A percentile compares a stretch with the other conserved stretches of the same genome.
phyloP scores from a whole-genome alignment of 2,797 vertebrate genomes.

The Buphagus erythrorhynchus region DNA sequence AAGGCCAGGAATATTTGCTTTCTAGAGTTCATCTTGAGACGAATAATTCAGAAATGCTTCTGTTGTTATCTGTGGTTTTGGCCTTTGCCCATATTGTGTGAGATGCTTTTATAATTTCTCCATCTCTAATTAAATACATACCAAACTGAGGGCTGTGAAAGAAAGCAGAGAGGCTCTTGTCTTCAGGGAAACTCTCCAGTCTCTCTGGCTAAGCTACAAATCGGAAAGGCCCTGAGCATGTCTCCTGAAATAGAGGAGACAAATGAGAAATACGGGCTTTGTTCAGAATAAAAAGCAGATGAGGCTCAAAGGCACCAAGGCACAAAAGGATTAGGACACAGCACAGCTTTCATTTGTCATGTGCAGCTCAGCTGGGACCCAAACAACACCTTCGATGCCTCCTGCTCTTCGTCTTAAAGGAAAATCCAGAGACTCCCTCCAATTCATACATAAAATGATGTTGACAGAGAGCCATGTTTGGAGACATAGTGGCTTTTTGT shows the following conservation, averaged over 20 bases:
- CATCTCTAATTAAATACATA: neutral
- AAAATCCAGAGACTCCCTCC: neutral
- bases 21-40: neutral
- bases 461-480: neutral
- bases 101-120: neutral
- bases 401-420: neutral
- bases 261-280: constrained; percentile 24
- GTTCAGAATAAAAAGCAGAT: constrained; percentile 11
- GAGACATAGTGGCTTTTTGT: neutral
- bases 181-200: neutral
- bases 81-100: neutral
- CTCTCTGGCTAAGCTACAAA: neutral
- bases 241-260: constrained; percentile 8
- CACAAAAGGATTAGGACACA: constrained; percentile 32
- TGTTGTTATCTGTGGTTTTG: neutral
- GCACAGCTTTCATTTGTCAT: neutral
- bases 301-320: neutral
- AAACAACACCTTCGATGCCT: neutral
- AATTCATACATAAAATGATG: neutral
- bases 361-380: neutral
- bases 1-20: neutral
- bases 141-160: neutral
- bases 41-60: neutral
- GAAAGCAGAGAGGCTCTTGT: neutral
- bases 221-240: neutral